Evolutionary conservation across 2,113 vertebrate genomes (phyloP), one percentile per base, ranked within the genome.

Genomic region (Neodontobutis hainanensis): DNA sequence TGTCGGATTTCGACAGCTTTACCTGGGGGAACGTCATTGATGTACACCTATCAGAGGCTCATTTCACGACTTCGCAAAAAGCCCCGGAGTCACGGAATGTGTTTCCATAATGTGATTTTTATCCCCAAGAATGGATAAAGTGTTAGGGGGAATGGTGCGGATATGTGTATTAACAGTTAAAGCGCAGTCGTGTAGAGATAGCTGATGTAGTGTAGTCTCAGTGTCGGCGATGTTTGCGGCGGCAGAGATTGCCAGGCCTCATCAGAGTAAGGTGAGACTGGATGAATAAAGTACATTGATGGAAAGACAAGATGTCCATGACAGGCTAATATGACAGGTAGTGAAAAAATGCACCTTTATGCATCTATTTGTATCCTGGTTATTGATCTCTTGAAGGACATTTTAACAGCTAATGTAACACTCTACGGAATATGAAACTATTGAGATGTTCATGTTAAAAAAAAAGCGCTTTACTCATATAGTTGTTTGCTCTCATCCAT

Each of bases 121-220:
- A 27, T 27, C 19, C 19, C 19, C 19, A 27, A 8, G 67, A 85
- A 80, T 71, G 66, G 61, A 85, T 65, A 68, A 43, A 3, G 57
- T 34, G 42, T 56, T 43, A 27, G 61, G 40, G 48, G 19, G 80
- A 78, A 73, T 56, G 81, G 10, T 3, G 10, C 53, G 55, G 65
- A 65, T 77, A 80, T 82, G 75, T 61, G 50, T 72, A 78, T 69
- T 68, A 58, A 43, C 60, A 60, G 66, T 62, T 53, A 67, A 78
- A 73, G 47, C 35, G 2, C 51, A 47, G 65, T 36, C 34, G 15
- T 60, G 69, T 67, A 65, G 60, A 57, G 64, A 75, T 34, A 1
- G 15, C 63, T 65, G 34, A 42, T 65, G 56, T 71, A 5, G 2
- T 66, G 62, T 70, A 5, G 2, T 66, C 59, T 70, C 65, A 59